Evolutionary conservation across 53 echinoderm and acorn worm species (phyloP), one percentile per base, ranked within the genome.

Genomic region (Apostichopus leukothele): DNA sequence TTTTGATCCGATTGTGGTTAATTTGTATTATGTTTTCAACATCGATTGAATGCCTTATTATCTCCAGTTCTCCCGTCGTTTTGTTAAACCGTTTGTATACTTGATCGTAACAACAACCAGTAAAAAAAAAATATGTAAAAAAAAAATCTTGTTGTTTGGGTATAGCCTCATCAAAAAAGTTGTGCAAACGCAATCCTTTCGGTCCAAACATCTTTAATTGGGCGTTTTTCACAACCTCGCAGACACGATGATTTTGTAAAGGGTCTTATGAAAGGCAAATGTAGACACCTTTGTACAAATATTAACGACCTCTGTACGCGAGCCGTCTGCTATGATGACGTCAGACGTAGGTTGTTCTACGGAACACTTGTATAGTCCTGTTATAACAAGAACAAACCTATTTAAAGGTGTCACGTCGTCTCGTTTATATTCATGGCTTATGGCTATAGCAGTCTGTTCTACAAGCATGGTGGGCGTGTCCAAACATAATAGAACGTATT

Each of bases 281-380:
- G 67, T 22, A 86, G 67, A 86, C 86, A 86, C 67, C 86, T 68
- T 86, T 86, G 61, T 18, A 86, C 86, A 86, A 86, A 86, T 86
- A 86, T 86, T 86, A 86, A 61, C 67, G 26, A 68, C 86, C 67
- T 86, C 50, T 18, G 27, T 77, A 77, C 11, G 71, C n/a, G 18
- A 71, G 20, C 18, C 18, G 71, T 71, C 71, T 71, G 71, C 71
- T 6, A 5, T 71, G 18, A 16, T 71, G 18, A 19, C 6, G 20
- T 71, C 16, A 18, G 71, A 71, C 71, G 2, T 5, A 18, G 18
- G 71, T 18, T 6, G 16, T 71, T 71, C 71, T 71, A 71, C 71
- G 16, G 71, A 71, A 71, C 14, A 71, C 71, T 71, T 71, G 71
- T n/a, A 19, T 71, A n/a, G 20, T 6, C 71, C 39, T 39, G 39